Conservation (phyloP, 35 echinoderm and acorn worm species). For the Patiria miniata region DNA sequence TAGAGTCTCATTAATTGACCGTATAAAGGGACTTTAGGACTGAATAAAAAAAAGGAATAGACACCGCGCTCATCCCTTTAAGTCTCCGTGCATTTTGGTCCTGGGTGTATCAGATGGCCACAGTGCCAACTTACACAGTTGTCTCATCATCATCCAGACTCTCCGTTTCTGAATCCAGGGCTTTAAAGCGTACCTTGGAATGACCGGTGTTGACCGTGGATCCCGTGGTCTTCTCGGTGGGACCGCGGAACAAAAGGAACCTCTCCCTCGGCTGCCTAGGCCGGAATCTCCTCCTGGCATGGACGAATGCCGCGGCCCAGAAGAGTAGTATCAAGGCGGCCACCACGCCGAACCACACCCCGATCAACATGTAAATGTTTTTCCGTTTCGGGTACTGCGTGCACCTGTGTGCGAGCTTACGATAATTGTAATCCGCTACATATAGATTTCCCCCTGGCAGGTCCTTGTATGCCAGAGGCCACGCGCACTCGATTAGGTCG, state of each 20-base stretch:
- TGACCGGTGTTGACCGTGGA: neutral
- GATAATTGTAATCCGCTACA: neutral
- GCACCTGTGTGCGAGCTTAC: neutral
- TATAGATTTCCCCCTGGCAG: neutral
- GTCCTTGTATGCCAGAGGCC: neutral
- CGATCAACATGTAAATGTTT: neutral
- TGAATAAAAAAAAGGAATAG: too few relatives aligned
- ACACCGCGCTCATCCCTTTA: too few relatives aligned
- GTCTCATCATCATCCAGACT: constrained; percentile 14
- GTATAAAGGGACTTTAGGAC: too few relatives aligned
- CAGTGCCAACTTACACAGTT: neutral
- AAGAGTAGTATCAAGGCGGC: neutral
- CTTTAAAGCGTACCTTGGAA: constrained; percentile 21
- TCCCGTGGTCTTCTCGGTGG: neutral
- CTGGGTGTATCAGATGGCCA: too few relatives aligned
- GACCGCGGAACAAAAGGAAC: neutral
- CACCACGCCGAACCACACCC: neutral
- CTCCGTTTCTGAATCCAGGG: neutral
- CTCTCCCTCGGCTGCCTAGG: neutral
- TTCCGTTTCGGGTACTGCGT: neutral
- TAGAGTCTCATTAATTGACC: too few relatives aligned
- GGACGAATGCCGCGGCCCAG: neutral
- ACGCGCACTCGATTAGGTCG: neutral
- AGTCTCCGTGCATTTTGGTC: too few relatives aligned
- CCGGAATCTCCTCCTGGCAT: neutral